Evolutionary conservation across 2,888 invertebrate genomes (phyloP), one percentile per base, ranked within the genome.

Genomic region (Xylota segnis): DNA sequence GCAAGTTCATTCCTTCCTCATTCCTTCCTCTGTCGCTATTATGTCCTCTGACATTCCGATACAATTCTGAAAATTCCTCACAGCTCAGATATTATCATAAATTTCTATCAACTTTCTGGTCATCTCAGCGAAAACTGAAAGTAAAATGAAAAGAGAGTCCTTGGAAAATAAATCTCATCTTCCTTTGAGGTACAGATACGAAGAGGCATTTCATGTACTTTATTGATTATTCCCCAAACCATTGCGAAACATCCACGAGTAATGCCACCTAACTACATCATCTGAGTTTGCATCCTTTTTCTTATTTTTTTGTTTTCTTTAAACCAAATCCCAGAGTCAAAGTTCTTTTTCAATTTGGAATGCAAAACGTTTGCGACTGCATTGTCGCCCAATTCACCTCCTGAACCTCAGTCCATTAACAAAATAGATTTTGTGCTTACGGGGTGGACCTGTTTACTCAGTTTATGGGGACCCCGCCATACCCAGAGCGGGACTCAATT

Each of bases 351-450:
- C 32, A 59, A 40, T 58, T 29, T n/a, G 18, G 34, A 9, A 59
- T 76, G 66, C 76, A 76, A 66, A 76, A 66, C 45, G 37, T 50
- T 54, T 52, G 23, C 47, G 52, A 59, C 40, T 71, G 34, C 45
- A 63, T 65, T 56, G 72, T 61, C 66, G 50, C 54, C 47, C 16
- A 52, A 74, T 61, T 81, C 81, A 74, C 66, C 81, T 81, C 32
- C 59, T 81, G 81, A 81, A 43, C 74, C 72, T 18, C 43, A 58
- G 58, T 16, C 78, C 70, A 47, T 47, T 66, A 43, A 63, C 47
- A 50, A 59, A 63, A 63, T 45, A n/a, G n/a, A 58, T 40, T 74
- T 59, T 34, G 14, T 23, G 47, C 61, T 40, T 54, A 37, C 18
- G 10, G 47, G 27, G 29, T 14, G 71, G 29, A 78, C 47, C 56